Percentiles rank a stretch among this genome's conserved stretches.
Evolutionary conservation across 2,888 invertebrate species (phyloP).

Genomic region (Volucella inflata): DNA sequence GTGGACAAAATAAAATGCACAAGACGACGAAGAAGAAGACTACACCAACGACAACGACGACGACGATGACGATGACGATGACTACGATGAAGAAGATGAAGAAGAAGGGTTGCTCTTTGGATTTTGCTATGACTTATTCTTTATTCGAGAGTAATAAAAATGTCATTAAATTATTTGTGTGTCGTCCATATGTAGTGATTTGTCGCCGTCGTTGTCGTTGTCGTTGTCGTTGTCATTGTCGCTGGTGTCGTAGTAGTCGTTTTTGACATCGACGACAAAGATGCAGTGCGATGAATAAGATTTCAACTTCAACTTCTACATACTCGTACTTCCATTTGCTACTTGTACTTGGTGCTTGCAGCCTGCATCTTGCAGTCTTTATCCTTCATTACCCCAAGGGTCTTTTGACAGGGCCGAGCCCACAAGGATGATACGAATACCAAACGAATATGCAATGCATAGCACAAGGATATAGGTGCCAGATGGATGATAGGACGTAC

Average conservation of each 20-base stretch:
- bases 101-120: conserved; percentile 51
- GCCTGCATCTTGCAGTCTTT: conserved; percentile 72
- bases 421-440: conserved; percentile 48
- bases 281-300: conserved; percentile 70
- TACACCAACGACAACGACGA: conserved; percentile 13
- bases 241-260: conserved; percentile 30
- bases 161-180: conserved; percentile 74
- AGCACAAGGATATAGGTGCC: conserved; percentile 55
- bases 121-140: conserved; percentile 73
- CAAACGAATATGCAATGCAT: conserved; percentile 23
- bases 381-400: conserved; percentile 70
- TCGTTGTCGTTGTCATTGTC: conserved; percentile 32
- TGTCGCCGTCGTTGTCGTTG: conserved; percentile 58
- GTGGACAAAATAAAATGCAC: conserved; percentile 44
- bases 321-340: too few relatives aligned
- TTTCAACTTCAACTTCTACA: neutral
- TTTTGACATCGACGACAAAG: conserved; percentile 52
- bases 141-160: conserved; percentile 75
- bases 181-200: conserved; percentile 70
- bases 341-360: conserved; percentile 35
- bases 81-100: conserved; percentile 13
- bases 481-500: conserved; percentile 68
- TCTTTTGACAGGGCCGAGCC: conserved; percentile 39
- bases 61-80: conserved; percentile 30
- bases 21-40: conserved; percentile 35